A percentile compares a stretch with the other conserved stretches of the same genome.
phyloP scores from a whole-genome alignment of 2,888 invertebrate genomes.

The Zootermopsis nevadensis region DNA sequence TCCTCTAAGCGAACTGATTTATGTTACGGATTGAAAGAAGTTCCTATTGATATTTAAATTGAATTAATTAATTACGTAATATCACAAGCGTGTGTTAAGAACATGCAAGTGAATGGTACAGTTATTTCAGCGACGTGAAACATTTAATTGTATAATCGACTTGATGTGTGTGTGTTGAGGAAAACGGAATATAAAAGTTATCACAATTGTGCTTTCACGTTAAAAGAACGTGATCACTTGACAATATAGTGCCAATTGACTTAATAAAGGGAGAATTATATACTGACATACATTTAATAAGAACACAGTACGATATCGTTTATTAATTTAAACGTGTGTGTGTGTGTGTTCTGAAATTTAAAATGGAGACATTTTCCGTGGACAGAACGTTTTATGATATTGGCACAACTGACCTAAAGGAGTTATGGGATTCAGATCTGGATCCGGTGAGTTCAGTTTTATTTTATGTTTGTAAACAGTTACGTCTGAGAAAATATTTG shows the following conservation, averaged over 20 bases:
- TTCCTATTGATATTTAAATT: neutral
- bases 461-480: neutral
- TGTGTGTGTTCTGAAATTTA: neutral
- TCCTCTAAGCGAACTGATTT: neutral
- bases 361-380: constrained; percentile 50
- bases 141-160: neutral
- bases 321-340: constrained; percentile 7
- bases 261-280: neutral
- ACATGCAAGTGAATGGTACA: neutral
- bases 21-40: neutral
- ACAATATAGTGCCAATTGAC: neutral
- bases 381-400: constrained; percentile 74
- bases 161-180: neutral
- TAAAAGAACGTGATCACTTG: no score
- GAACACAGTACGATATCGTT: neutral
- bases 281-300: neutral
- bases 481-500: neutral
- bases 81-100: neutral
- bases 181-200: no score
- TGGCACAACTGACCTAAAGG: constrained; percentile 78
- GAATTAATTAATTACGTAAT: neutral
- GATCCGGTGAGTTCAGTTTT: constrained; percentile 77
- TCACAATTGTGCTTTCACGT: no score
- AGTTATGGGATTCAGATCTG: constrained; percentile 85
- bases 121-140: neutral